These are phyloP conservation scores for Cryptosula pallasiana DNA, from an alignment of 2,888 invertebrate species.

Conservation along the genomic window DNA sequence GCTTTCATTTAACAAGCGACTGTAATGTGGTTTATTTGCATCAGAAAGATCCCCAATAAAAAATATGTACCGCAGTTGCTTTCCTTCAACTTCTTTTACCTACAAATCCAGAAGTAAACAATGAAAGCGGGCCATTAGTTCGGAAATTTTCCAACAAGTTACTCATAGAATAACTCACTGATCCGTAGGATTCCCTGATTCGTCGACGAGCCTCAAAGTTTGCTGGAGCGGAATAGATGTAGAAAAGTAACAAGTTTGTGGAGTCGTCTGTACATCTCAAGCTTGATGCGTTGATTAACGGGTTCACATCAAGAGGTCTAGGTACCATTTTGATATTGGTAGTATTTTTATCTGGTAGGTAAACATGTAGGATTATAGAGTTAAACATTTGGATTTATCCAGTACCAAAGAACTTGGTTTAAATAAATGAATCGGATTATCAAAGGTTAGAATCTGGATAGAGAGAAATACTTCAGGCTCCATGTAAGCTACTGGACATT, in stretches of 20 bases:
- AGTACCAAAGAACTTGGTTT: no score
- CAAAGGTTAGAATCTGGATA: no score
- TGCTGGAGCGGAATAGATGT: slow-evolving; percentile 21
- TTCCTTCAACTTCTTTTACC: background rate
- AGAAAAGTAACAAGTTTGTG: slow-evolving; percentile 11
- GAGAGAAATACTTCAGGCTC: no score
- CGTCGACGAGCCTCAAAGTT: slow-evolving; percentile 3
- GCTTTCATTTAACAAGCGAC: background rate
- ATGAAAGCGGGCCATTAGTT: no score
- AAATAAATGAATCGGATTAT: no score
- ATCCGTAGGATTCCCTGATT: background rate
- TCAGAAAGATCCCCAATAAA: background rate
- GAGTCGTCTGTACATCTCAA: background rate
- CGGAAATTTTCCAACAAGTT: no score
- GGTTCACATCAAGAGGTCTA: background rate
- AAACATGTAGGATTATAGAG: background rate
- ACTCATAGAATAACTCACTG: slow-evolving; percentile 4
- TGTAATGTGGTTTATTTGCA: background rate
- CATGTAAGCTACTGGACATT: no score
- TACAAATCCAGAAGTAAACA: background rate
- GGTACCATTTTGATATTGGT: background rate
- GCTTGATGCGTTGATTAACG: background rate
- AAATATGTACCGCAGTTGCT: background rate
- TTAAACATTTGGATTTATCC: no score
- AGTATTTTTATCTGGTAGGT: background rate